Evolutionary conservation across 2,113 vertebrate genomes (phyloP).

Genomic region (Tragelaphus strepsiceros): DNA sequence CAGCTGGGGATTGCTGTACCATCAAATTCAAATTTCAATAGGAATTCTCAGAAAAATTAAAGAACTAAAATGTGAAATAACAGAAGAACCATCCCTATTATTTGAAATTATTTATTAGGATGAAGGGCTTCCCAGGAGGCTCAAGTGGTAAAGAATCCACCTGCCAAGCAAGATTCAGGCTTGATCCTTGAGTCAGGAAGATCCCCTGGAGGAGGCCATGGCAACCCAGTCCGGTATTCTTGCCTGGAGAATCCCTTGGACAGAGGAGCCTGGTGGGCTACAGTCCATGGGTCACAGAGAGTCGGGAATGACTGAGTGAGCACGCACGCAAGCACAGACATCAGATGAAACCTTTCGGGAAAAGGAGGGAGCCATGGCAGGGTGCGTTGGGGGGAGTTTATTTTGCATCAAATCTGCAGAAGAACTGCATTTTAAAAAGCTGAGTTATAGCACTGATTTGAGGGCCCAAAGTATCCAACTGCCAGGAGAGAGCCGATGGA

Average conservation of each 20-base stretch:
- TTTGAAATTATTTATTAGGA: slow-evolving; percentile 19
- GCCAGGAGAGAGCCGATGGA: neutral
- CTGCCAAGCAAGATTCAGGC: neutral
- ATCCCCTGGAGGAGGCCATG: neutral
- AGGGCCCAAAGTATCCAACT: neutral
- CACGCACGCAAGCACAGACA: neutral
- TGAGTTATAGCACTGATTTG: slow-evolving; percentile 47
- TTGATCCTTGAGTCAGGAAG: neutral
- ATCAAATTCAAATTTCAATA: neutral
- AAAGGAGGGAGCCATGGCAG: neutral
- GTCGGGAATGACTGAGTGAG: neutral
- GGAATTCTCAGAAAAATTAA: neutral
- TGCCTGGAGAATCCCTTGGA: neutral
- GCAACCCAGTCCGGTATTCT: neutral
- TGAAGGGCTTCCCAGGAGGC: neutral
- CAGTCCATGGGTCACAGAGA: neutral
- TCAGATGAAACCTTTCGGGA: neutral
- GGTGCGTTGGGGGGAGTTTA: neutral
- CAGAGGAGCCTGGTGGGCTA: neutral
- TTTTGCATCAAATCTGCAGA: neutral
- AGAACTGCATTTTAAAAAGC: neutral
- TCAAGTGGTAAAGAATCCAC: neutral
- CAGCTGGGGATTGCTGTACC: neutral
- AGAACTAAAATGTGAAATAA: neutral
- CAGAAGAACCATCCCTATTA: neutral